These are phyloP conservation scores for Phalanger gymnotis DNA, from an alignment of 2,797 vertebrate species.

Conservation along the genomic window DNA sequence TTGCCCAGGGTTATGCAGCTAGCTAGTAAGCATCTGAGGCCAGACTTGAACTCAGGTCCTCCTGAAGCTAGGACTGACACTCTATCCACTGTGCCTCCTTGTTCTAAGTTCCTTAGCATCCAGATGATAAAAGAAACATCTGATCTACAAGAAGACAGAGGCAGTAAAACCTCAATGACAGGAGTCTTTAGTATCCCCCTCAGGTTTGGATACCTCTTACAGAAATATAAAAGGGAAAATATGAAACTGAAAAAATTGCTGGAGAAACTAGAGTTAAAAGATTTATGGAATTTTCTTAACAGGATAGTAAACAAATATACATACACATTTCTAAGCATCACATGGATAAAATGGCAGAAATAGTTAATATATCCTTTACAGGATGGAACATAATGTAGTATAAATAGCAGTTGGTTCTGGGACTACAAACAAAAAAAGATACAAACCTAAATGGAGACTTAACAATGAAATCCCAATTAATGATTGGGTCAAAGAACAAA, in stretches of 20 bases:
- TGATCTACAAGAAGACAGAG: neutral
- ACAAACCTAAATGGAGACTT: neutral
- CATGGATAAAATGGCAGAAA: neutral
- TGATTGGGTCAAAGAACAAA: neutral
- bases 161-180: neutral
- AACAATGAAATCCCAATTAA: neutral
- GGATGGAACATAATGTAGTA: neutral
- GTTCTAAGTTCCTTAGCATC: neutral
- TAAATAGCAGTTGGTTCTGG: neutral
- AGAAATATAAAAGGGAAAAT: neutral
- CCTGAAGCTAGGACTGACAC: neutral
- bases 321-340: too few species aligned
- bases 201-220: neutral
- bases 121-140: neutral
- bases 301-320: neutral
- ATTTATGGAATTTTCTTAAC: neutral
- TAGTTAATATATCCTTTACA: neutral
- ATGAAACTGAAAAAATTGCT: neutral
- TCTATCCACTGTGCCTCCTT: neutral
- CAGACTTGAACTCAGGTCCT: neutral
- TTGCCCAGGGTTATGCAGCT: neutral
- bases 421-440: neutral
- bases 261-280: neutral
- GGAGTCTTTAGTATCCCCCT: neutral
- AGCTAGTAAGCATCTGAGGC: neutral